Evolutionary conservation across 1,140 invertebrate species (phyloP).

Genomic region (Anoplolepis gracilipes): DNA sequence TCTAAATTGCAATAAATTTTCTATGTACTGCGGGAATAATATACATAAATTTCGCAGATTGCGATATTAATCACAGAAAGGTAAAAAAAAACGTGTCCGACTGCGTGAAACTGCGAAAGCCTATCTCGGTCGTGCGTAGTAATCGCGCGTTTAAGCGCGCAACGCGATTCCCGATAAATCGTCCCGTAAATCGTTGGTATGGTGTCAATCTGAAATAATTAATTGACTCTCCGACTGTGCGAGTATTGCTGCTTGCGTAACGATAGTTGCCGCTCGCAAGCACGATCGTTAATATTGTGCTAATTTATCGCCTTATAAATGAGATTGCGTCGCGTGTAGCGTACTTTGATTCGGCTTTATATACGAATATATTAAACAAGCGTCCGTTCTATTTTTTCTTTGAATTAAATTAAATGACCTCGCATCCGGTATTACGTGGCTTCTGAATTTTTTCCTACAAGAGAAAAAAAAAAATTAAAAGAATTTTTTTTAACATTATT

Average conservation of each 20-base stretch:
- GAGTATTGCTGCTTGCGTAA: slow-evolving; percentile 58
- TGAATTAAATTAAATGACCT: slow-evolving; percentile 2
- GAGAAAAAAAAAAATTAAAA: neutral
- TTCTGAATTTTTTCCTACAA: neutral
- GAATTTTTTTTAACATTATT: neutral
- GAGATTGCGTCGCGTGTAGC: slow-evolving; percentile 40
- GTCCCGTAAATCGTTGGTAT: slow-evolving; percentile 63
- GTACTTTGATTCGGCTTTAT: slow-evolving; percentile 28
- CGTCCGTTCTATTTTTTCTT: neutral
- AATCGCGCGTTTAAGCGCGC: slow-evolving; percentile 60
- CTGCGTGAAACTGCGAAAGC: slow-evolving; percentile 24
- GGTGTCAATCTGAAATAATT: slow-evolving; percentile 70
- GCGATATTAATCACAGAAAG: slow-evolving; percentile 38
- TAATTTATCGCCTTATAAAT: slow-evolving; percentile 68
- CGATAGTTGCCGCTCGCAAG: slow-evolving; percentile 60
- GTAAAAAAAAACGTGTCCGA: slow-evolving; percentile 16
- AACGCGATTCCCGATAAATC: slow-evolving; percentile 62
- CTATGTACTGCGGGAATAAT: neutral
- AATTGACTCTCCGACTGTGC: slow-evolving; percentile 54
- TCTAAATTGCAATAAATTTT: neutral
- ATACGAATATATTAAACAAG: slow-evolving; percentile 34
- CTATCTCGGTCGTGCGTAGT: slow-evolving; percentile 27
- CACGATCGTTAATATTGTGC: slow-evolving; percentile 65
- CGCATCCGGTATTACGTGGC: neutral
- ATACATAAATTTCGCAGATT: slow-evolving; percentile 61